These are phyloP conservation scores for Drosophila kurseongensis DNA, from an alignment of 1,140 invertebrate species.

Conservation along the genomic window DNA sequence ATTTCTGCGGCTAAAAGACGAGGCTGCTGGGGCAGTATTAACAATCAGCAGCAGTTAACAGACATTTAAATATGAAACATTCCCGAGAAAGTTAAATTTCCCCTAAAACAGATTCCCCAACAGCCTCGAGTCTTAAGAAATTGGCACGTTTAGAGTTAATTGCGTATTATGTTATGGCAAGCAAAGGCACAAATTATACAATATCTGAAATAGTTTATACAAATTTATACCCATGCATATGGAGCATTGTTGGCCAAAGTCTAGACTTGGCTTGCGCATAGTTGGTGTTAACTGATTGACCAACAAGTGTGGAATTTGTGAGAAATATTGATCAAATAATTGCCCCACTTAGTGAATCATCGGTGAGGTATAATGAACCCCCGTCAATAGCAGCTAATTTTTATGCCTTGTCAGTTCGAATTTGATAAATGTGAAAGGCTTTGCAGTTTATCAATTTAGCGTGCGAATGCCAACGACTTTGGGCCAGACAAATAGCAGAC, in stretches of 20 bases:
- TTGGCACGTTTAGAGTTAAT: slow-evolving; percentile 32
- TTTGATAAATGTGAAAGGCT: slow-evolving; percentile 18
- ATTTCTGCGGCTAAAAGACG: slow-evolving; percentile 32
- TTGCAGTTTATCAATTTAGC: slow-evolving; percentile 18
- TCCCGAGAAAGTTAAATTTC: slow-evolving; percentile 27
- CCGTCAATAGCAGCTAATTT: slow-evolving; percentile 7
- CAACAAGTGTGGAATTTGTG: slow-evolving; percentile 20
- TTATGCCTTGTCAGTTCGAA: slow-evolving; percentile 8
- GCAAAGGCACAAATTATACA: slow-evolving; percentile 39
- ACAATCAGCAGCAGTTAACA: slow-evolving; percentile 27
- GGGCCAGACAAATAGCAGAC: slow-evolving; percentile 6
- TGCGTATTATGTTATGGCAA: slow-evolving; percentile 35
- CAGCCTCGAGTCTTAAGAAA: slow-evolving; percentile 24
- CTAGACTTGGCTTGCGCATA: slow-evolving; percentile 17
- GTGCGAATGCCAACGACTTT: slow-evolving; percentile 18
- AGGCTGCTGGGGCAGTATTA: slow-evolving; percentile 33
- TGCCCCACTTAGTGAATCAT: slow-evolving; percentile 8
- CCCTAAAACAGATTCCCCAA: slow-evolving; percentile 1
- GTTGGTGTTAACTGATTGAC: slow-evolving; percentile 13
- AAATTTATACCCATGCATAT: slow-evolving; percentile 4
- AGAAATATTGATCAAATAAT: slow-evolving; percentile 9
- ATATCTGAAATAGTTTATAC: slow-evolving; percentile 34
- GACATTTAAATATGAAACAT: slow-evolving; percentile 16
- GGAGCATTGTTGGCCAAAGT: slow-evolving; percentile 19
- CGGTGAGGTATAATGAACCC: slow-evolving; percentile 1